These are phyloP conservation scores for Anoura caudifer DNA, from an alignment of 2,113 vertebrate genomes.

Conservation along the genomic window DNA sequence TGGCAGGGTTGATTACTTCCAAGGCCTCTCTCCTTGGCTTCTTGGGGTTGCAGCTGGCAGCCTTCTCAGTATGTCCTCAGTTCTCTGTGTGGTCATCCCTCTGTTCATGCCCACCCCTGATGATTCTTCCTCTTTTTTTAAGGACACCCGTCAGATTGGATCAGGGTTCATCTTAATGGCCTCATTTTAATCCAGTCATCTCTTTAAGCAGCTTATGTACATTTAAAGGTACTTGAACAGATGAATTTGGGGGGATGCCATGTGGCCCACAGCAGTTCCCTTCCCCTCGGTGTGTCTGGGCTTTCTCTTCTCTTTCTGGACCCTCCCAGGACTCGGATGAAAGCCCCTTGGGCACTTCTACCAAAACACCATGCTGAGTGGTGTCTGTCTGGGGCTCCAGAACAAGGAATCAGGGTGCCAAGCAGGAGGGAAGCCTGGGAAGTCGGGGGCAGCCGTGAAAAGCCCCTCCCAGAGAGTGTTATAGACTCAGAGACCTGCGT, in stretches of 20 bases:
- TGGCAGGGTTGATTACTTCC: background rate
- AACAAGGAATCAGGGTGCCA: background rate
- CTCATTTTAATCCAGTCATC: background rate
- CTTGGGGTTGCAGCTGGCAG: background rate
- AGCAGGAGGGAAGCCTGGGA: background rate
- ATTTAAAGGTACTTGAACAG: background rate
- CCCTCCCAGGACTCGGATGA: background rate
- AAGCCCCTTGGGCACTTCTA: background rate
- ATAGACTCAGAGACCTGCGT: background rate
- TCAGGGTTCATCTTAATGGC: background rate
- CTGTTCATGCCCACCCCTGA: fast-evolving
- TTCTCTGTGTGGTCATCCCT: background rate
- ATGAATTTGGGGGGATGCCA: background rate
- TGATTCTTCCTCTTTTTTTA: background rate
- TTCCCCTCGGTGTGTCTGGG: background rate
- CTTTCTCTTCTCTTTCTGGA: background rate
- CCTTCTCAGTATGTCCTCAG: background rate
- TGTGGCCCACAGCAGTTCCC: background rate
- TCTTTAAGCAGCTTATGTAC: background rate
- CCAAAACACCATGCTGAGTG: background rate
- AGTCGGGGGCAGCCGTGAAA: background rate
- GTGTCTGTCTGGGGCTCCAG: background rate
- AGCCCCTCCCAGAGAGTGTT: background rate
- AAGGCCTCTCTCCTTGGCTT: background rate
- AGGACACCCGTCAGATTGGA: background rate